Evolutionary conservation across 1,140 invertebrate species (phyloP).

Genomic region (Cryptotermes secundus): DNA sequence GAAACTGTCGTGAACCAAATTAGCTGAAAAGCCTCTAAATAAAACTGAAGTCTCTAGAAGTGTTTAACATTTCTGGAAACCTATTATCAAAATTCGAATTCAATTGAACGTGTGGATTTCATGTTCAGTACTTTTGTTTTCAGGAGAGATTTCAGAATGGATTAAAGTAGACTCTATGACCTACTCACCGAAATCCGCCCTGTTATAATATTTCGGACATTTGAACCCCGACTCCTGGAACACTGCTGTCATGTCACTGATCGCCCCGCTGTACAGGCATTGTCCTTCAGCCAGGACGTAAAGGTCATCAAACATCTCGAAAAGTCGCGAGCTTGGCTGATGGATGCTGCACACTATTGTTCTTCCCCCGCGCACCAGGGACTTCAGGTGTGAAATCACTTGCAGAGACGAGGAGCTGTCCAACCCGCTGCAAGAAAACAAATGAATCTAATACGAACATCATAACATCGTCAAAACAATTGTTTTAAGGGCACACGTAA

Average conservation of each 20-base stretch:
- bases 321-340: slow-evolving; percentile 83
- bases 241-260: slow-evolving; percentile 49
- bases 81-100: no score
- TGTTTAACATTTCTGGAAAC: no score
- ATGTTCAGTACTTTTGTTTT: no score
- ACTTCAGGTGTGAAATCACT: slow-evolving; percentile 63
- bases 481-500: no score
- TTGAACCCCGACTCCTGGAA: slow-evolving; percentile 54
- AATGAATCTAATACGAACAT: no score
- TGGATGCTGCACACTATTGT: slow-evolving; percentile 86
- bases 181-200: slow-evolving; percentile 64
- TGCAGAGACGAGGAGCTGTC: slow-evolving; percentile 74
- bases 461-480: no score
- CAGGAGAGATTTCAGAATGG: no score
- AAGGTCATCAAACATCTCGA: slow-evolving; percentile 66
- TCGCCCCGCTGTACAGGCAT: slow-evolving; percentile 57
- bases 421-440: slow-evolving; percentile 59
- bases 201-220: slow-evolving; percentile 68
- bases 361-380: slow-evolving; percentile 68
- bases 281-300: slow-evolving; percentile 59
- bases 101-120: no score
- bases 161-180: no score
- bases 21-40: no score
- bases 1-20: no score
- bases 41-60: no score